Percentiles rank a stretch among this genome's conserved stretches.
phyloP scores from a whole-genome alignment of 2,888 invertebrate genomes.

The Thereva unica region DNA sequence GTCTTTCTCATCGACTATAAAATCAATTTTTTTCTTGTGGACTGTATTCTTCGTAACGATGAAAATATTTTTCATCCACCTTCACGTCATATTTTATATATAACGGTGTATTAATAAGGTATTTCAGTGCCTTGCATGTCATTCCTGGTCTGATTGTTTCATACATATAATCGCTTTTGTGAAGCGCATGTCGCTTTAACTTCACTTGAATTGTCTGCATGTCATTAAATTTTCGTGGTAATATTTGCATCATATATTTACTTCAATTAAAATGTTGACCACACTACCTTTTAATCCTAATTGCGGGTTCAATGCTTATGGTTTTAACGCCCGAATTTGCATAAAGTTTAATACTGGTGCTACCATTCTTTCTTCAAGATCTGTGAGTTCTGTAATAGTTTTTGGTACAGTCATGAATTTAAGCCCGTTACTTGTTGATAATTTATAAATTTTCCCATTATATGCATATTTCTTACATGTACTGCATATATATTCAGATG shows the following conservation, averaged over 20 bases:
- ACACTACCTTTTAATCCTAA: not conserved
- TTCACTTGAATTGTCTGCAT: not conserved
- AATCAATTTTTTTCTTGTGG: no score
- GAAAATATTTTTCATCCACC: no score
- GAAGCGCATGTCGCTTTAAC: not conserved
- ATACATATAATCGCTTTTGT: not conserved
- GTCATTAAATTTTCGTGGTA: not conserved
- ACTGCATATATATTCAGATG: no score
- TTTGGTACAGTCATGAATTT: not conserved
- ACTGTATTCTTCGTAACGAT: no score
- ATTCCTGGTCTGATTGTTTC: no score
- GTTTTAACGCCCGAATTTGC: not conserved
- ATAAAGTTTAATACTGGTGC: not conserved
- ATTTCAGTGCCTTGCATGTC: no score
- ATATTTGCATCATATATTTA: not conserved
- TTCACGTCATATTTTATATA: no score
- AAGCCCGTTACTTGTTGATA: not conserved
- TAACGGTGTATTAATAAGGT: no score
- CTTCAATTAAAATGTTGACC: not conserved
- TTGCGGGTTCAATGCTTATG: not conserved
- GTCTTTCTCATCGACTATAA: not conserved
- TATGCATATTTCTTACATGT: not conserved
- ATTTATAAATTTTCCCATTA: not conserved
- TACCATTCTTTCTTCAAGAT: not conserved
- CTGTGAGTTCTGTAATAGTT: not conserved